Conservation (phyloP, 2,797 vertebrate genomes). For the Channa striata region DNA sequence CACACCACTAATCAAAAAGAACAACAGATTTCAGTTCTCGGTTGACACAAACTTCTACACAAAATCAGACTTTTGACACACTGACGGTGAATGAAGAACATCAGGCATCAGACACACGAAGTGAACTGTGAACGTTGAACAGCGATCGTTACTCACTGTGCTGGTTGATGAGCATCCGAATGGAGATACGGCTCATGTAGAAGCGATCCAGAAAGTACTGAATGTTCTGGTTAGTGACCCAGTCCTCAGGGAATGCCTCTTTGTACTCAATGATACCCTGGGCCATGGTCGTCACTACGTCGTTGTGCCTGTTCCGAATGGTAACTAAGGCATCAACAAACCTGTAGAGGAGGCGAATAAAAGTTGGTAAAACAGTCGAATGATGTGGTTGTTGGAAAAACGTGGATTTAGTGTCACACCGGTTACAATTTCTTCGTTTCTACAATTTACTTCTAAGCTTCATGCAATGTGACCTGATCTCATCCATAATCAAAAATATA, state of each 20-base stretch:
- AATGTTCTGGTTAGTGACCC: conserved; percentile 93
- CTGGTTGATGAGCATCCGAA: conserved; percentile 98
- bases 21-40: no score
- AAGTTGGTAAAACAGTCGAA: no score
- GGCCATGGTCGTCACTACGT: conserved; percentile 96
- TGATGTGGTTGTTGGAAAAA: no score
- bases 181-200: conserved; percentile 97
- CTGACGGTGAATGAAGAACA: no score
- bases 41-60: no score
- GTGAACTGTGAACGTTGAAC: background rate
- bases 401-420: no score
- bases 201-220: conserved; percentile 97
- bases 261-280: conserved; percentile 96
- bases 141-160: conserved; percentile 86
- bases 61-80: no score
- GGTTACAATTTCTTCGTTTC: no score
- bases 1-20: no score
- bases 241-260: conserved; percentile 90
- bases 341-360: conserved; percentile 65
- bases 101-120: background rate
- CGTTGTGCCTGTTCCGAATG: conserved; percentile 96
- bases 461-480: no score
- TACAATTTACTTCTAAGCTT: no score
- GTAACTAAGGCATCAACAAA: conserved; percentile 91
- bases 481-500: no score